Evolutionary conservation across 2,113 vertebrate genomes (phyloP), one percentile per base, ranked within the genome.

Genomic region (Phylloscopus trochilus): DNA sequence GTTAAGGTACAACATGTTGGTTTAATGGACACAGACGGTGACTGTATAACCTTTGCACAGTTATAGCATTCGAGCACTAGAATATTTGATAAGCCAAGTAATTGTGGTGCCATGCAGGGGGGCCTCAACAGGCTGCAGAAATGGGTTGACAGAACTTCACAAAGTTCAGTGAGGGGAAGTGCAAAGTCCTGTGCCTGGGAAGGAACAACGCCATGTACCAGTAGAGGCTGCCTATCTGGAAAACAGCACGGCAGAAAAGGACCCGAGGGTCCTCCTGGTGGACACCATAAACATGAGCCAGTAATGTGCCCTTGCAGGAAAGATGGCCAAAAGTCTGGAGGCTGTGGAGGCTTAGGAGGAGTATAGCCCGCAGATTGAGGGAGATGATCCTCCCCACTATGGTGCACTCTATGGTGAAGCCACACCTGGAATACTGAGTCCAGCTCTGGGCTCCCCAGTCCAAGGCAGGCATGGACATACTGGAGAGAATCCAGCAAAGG

Each of bases 21-120:
- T 60, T 80, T 43, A 58, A n/a, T 9, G 72, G 51, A 53, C 31
- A 53, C 41, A 87, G 28, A 43, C 15, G 68, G 47, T 24, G 43
- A 87, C 10, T 35, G 18, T 15, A 14, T 31, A 35, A 49, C 43
- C 43, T 51, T 51, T 79, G 56, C 27, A 83, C 85, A 91, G 72
- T 8, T 5, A 35, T 27, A 20, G 53, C 31, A 39, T 64, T 79
- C 2, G 4, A 83, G 39, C 37, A 87, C 15, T 59, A 47, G 37
- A 82, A 64, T 72, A 60, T 60, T 28, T 83, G 39, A 68, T 58
- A 33, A 13, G 15, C 33, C 52, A 72, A 58, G 26, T 55, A 62
- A 74, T 8, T 33, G 18, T 89, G 73, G 69, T 92, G 87, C 80
- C 43, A 59, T 92, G 22, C 69, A 91, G 78, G 81, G 33, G 30